A percentile compares a stretch with the other conserved stretches of the same genome.
Conservation (phyloP, 2,113 vertebrate species). For the Holacanthus passer region DNA sequence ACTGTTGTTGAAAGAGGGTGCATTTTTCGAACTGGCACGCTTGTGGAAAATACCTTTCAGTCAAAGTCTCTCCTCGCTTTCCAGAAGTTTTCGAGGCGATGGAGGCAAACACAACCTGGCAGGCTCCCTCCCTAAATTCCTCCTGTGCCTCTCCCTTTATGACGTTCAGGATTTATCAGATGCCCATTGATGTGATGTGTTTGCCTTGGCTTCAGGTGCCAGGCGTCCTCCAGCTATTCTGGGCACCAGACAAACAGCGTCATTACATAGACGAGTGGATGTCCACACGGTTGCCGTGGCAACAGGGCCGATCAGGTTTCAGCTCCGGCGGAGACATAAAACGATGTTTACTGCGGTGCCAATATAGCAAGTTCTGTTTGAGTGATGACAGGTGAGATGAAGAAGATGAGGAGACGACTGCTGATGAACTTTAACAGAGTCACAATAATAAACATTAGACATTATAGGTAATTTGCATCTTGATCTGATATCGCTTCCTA, state of each 20-base stretch:
- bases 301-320: conserved; percentile 44
- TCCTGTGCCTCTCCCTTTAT: neutral
- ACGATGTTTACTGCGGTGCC: conserved; percentile 25
- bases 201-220: conserved; percentile 56
- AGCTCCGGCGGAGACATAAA: conserved; percentile 42
- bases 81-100: neutral
- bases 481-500: neutral
- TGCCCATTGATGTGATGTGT: conserved; percentile 29
- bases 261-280: conserved; percentile 63
- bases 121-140: neutral
- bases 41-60: conserved; percentile 23
- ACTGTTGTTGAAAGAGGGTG: conserved; percentile 32
- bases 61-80: conserved; percentile 7
- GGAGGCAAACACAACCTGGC: neutral
- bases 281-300: conserved; percentile 71
- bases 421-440: neutral
- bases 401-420: neutral
- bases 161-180: conserved; percentile 42
- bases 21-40: conserved; percentile 1
- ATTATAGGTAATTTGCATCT: neutral
- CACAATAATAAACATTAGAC: neutral
- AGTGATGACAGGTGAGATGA: conserved; percentile 13
- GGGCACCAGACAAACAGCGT: conserved; percentile 62
- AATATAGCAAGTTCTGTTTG: neutral
- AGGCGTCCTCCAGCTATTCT: conserved; percentile 67